These are phyloP conservation scores for Opisthocomus hoazin DNA, from an alignment of 2,113 vertebrate species.

Conservation along the genomic window DNA sequence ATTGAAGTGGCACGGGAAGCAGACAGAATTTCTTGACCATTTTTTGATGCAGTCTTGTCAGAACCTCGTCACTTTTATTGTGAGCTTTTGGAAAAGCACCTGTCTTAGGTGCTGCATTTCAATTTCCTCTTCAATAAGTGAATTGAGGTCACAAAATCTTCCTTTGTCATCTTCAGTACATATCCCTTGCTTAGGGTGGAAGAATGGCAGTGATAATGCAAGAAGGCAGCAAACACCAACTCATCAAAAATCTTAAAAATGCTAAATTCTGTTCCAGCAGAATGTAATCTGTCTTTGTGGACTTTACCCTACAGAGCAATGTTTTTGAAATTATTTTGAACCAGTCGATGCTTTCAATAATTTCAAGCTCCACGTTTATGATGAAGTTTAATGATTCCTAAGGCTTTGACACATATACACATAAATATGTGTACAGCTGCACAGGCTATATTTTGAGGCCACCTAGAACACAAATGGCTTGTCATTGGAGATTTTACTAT, in stretches of 20 bases:
- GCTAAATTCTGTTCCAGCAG: neutral
- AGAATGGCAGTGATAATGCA: neutral
- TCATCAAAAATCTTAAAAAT: neutral
- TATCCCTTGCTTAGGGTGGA: neutral
- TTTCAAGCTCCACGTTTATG: neutral
- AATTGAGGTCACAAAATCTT: neutral
- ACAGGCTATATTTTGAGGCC: neutral
- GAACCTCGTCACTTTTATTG: neutral
- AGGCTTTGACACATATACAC: accelerated
- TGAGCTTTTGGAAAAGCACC: neutral
- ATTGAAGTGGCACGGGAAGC: neutral
- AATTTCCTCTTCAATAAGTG: neutral
- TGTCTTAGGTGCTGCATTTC: neutral
- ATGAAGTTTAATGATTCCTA: neutral
- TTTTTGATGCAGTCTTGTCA: neutral
- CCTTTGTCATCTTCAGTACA: neutral
- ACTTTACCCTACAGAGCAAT: neutral
- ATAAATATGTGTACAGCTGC: neutral
- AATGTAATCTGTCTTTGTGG: neutral
- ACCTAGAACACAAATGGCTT: neutral
- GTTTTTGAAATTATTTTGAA: neutral
- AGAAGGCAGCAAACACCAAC: accelerated
- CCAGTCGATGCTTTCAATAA: neutral
- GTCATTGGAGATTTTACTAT: neutral
- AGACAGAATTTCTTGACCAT: neutral